These are phyloP conservation scores for Diplazon laetatorius DNA, from an alignment of 2,888 invertebrate genomes.

Conservation along the genomic window DNA sequence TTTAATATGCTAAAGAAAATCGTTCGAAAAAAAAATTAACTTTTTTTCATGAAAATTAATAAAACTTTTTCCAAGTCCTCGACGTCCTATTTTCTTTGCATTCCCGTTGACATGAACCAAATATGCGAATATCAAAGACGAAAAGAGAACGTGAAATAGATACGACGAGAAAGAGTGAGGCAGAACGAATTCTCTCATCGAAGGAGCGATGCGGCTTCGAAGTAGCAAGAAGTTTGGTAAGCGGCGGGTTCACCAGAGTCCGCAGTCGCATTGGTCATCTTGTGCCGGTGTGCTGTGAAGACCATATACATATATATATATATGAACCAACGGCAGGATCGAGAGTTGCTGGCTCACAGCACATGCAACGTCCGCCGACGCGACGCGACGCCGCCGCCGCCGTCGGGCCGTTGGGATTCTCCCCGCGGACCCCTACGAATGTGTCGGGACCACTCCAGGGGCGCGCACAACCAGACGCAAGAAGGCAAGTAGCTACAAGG, in stretches of 20 bases:
- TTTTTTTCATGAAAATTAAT: too few relatives aligned
- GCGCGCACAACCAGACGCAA: constrained; percentile 68
- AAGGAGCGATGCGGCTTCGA: constrained; percentile 38
- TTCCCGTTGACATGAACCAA: too few relatives aligned
- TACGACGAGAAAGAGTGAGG: too few relatives aligned
- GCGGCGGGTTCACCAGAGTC: constrained; percentile 66
- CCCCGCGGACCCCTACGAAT: constrained; percentile 63
- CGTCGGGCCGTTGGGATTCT: constrained; percentile 44
- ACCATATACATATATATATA: constrained; percentile 1
- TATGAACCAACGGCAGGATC: constrained; percentile 65
- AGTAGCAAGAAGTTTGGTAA: constrained; percentile 73
- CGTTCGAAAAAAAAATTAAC: too few relatives aligned
- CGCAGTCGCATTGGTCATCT: constrained; percentile 69
- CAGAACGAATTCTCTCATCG: too few relatives aligned
- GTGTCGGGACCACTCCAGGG: constrained; percentile 65
- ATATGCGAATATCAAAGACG: too few relatives aligned
- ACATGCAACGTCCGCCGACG: constrained; percentile 63
- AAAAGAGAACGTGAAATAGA: too few relatives aligned
- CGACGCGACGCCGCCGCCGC: constrained; percentile 57
- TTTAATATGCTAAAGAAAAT: too few relatives aligned
- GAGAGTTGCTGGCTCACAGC: constrained; percentile 37
- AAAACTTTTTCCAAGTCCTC: too few relatives aligned
- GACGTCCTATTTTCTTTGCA: too few relatives aligned
- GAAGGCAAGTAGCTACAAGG: constrained; percentile 76
- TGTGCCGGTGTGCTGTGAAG: constrained; percentile 66